Base-by-base conservation (phyloP, 2,113 vertebrate species). In the Carollia perspicillata region DNA sequence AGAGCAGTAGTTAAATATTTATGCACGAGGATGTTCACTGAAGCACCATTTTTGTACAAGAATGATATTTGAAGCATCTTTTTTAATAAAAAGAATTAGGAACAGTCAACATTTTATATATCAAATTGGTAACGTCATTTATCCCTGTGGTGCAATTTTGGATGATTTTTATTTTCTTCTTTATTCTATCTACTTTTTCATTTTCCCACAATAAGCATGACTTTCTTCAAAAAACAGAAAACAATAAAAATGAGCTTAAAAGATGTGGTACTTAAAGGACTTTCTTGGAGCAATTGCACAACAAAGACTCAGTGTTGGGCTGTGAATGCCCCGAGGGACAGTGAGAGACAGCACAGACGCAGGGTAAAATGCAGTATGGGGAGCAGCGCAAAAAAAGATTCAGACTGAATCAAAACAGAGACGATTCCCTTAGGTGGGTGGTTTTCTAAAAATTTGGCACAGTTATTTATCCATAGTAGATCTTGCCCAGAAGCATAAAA, bases 331-430 rank as follows among this genome's bases (percentile, higher is more conserved):
- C 33, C 22, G 10, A 63, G 66, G 55, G 37, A 77, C 72, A 65
- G 37, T 28, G 33, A 60, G 5, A 55, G 60, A 17, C 60, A 85
- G 93, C 87, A 30, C 84, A 37, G 66, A 83, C 4, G 88, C 37
- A 53, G 47, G 40, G 88, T 90, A 66, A 80, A 90, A 85, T 69
- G 33, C 71, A 90, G 55, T n/a, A 42, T 47, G 16, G 72, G 68
- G 37, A 95, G 20, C 1, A 95, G 20, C 1, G 0, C 23, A 71
- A 16, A 63, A n/a, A 90, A 66, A 78, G 69, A 42, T 58, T 72
- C 85, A 94, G 84, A 92, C 72, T 11, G 80, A 95, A 83, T 84
- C 80, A 90, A 97, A 97, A 95, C 88, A 96, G 40, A 96, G 84
- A 83, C 77, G 85, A 69, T 95, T 95, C 95, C 93, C 88, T 74